Evolutionary conservation across 2,888 invertebrate genomes (phyloP).

Genomic region (Linnaemya vulpina): DNA sequence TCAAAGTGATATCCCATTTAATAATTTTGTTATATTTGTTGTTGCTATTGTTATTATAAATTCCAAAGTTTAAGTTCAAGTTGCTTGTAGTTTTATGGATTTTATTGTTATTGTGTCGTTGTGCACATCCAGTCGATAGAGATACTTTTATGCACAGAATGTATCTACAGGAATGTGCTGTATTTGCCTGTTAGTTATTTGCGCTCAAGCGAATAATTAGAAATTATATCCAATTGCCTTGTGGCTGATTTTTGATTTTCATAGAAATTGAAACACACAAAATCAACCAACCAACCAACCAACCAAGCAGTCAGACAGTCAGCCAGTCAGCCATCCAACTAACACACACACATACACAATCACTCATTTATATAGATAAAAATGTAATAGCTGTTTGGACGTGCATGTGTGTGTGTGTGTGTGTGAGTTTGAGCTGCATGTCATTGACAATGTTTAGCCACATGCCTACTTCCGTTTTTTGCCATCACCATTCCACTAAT

Average conservation of each 20-base stretch:
- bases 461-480: constrained; percentile 57
- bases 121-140: constrained; percentile 18
- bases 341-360: constrained; percentile 18
- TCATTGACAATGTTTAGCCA: constrained; percentile 67
- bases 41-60: neutral
- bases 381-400: neutral
- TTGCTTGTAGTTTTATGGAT: constrained; percentile 25
- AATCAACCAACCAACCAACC: constrained; percentile 53
- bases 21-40: constrained; percentile 9
- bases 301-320: constrained; percentile 17
- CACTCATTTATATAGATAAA: constrained; percentile 31
- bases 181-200: constrained; percentile 70
- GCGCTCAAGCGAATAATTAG: constrained; percentile 82
- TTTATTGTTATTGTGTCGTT: constrained; percentile 25
- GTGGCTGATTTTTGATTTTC: constrained; percentile 76
- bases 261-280: constrained; percentile 70
- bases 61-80: constrained; percentile 14
- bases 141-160: constrained; percentile 20
- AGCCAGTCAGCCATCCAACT: constrained; percentile 7
- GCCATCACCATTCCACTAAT: constrained; percentile 49
- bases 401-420: constrained; percentile 72
- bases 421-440: constrained; percentile 22
- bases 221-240: constrained; percentile 82
- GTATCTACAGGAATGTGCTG: constrained; percentile 2
- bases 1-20: neutral